Conservation (phyloP, 2,888 invertebrate species). For the Acrobeloides nanus region DNA sequence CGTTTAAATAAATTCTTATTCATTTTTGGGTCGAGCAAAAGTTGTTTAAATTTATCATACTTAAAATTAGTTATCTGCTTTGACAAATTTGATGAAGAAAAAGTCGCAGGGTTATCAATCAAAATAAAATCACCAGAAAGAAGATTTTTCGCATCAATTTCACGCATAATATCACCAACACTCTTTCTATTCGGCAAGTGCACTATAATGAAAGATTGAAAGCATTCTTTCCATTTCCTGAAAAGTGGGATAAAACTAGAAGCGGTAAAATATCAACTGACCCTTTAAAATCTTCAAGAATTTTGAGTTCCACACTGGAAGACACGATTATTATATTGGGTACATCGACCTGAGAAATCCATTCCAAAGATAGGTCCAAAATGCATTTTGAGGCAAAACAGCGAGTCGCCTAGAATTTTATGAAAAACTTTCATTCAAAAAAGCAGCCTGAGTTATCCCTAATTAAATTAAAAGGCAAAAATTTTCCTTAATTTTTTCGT, state of each 20-base stretch:
- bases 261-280: conserved; percentile 7
- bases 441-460: no score
- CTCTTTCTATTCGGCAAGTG: conserved; percentile 19
- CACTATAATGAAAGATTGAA: conserved; percentile 8
- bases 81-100: conserved; percentile 26
- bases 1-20: neutral
- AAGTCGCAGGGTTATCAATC: conserved; percentile 32
- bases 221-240: conserved; percentile 14
- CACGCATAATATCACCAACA: conserved; percentile 40
- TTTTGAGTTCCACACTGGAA: conserved; percentile 6
- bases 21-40: neutral
- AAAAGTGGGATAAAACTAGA: neutral
- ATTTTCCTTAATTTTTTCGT: no score
- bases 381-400: conserved; percentile 11
- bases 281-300: conserved; percentile 9
- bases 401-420: no score
- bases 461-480: no score
- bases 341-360: conserved; percentile 22
- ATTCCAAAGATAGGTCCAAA: conserved; percentile 24
- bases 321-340: conserved; percentile 25
- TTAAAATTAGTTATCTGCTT: conserved; percentile 28
- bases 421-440: no score
- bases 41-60: conserved; percentile 13
- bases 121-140: conserved; percentile 39
- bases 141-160: conserved; percentile 29